Conservation (phyloP, 1,140 invertebrate species). For the Aphis gossypii region DNA sequence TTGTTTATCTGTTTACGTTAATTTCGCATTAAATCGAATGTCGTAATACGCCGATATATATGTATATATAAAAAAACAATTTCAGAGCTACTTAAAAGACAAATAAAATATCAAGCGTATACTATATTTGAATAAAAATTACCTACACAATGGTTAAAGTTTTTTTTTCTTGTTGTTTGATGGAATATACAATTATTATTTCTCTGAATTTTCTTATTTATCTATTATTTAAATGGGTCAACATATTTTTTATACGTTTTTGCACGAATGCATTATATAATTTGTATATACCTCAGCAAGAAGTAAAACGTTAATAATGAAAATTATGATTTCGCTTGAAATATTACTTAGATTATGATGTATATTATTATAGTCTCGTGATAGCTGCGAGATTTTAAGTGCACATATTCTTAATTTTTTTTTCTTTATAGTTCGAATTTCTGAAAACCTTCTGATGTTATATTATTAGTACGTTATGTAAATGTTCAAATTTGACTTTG, state of each 20-base stretch:
- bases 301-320: neutral
- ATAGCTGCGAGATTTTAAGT: neutral
- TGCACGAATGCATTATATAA: neutral
- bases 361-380: too few relatives aligned
- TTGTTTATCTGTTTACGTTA: neutral
- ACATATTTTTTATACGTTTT: neutral
- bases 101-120: neutral
- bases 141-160: neutral
- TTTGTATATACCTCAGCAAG: neutral
- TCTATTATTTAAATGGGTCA: neutral
- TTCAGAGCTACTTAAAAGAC: neutral
- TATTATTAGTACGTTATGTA: neutral
- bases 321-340: neutral
- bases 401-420: neutral
- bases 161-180: neutral
- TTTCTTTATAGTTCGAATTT: neutral
- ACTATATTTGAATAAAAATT: neutral
- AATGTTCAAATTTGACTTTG: neutral
- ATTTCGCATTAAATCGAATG: neutral
- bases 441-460: neutral
- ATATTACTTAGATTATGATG: neutral
- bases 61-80: neutral
- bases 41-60: neutral
- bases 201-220: slow-evolving; percentile 11
- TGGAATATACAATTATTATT: neutral